Conservation (phyloP, 2,113 vertebrate genomes). For the Saccopteryx bilineata region DNA sequence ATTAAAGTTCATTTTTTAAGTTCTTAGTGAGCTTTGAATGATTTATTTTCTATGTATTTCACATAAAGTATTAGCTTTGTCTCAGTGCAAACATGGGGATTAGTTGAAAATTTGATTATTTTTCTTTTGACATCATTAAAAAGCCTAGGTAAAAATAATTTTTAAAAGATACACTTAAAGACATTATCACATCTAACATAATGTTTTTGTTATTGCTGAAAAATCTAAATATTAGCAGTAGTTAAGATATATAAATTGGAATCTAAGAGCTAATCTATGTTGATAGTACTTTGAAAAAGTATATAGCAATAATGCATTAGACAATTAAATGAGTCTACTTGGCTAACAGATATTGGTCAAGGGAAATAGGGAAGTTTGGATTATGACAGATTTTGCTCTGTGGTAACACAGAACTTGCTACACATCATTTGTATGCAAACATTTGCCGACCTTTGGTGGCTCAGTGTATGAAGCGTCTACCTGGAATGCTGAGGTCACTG, state of each 20-base stretch:
- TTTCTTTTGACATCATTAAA: slow-evolving; percentile 7
- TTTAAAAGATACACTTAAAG: neutral
- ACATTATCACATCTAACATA: neutral
- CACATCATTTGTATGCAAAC: neutral
- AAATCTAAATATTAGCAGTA: neutral
- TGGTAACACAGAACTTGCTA: slow-evolving; percentile 1
- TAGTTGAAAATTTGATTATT: slow-evolving; percentile 45
- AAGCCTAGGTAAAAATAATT: neutral
- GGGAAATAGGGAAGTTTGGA: neutral
- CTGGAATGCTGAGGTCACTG: no score
- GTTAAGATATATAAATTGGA: neutral
- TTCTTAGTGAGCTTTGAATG: neutral
- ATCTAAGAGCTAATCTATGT: neutral
- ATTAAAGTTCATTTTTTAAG: neutral
- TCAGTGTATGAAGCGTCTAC: no score
- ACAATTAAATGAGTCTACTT: neutral
- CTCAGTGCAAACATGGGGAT: neutral
- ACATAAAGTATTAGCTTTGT: neutral
- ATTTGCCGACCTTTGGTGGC: no score
- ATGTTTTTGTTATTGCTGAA: neutral
- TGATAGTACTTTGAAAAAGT: slow-evolving; percentile 31
- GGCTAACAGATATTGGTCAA: neutral
- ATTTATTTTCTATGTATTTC: slow-evolving; percentile 3
- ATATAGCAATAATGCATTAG: neutral
- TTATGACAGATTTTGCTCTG: neutral